Evolutionary conservation across 1,140 invertebrate species (phyloP), one percentile per base, ranked within the genome.

Genomic region (Atta colombica): DNA sequence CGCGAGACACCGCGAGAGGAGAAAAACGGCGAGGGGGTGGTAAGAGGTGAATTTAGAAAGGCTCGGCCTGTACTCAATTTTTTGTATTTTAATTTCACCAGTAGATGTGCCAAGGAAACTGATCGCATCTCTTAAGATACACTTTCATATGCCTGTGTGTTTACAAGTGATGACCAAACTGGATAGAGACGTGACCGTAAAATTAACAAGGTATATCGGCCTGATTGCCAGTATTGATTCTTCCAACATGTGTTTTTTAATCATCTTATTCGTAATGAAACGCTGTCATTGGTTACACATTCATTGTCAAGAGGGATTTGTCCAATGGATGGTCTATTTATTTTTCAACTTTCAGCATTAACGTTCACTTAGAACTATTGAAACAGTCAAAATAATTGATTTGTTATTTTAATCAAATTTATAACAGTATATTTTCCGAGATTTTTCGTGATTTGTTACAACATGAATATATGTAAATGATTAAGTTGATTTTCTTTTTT

Each of bases 151-250:
- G 14, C 16, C 49, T 28, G 61, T 66, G 51, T 78, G 85, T 45
- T 60, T 49, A 12, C n/a, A 69, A 21, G 21, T 45, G 86, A 90
- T 88, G 86, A 77, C 69, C 75, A 68, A 51, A 49, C 16, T 53
- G 80, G 78, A 85, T 87, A 65, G 88, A 85, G 77, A 90, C 88
- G 88, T 89, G 88, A 88, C 89, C 75, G 58, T 51, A 69, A 89
- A 81, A 89, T 90, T 88, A 90, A 89, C 88, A 82, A 89, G 88
- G 14, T 89, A 87, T 72, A 68, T 60, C 66, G 55, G 49, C 35
- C 85, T 77, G 85, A 87, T 85, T 75, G 88, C 31, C 45, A 55
- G 51, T 84, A 89, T 89, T 80, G 85, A 90, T 80, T 88, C 68
- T n/a, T 58, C 28, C 35, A 51, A 6, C 58, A 66, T 81, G 28